Evolutionary conservation across 2,888 invertebrate species (phyloP), one percentile per base, ranked within the genome.

Genomic region (Pristionchus entomophagus): DNA sequence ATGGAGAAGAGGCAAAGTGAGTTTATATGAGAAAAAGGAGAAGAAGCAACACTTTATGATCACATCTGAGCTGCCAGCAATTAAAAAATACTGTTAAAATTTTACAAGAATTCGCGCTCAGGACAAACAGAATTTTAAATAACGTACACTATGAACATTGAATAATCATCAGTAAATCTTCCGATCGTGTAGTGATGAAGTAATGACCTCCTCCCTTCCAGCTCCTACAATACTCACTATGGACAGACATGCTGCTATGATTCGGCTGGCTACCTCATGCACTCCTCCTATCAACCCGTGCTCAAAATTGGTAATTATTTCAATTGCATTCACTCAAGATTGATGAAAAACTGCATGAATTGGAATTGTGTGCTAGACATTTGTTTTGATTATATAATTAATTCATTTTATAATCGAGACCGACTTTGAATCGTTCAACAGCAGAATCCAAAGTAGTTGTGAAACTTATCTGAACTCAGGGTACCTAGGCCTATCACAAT

Each of bases 201-300:
- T 26, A 62, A 45, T 45, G 45, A 45, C 45, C 6, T 10, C 45
- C n/a, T n/a, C 17, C n/a, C 29, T 86, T 90, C 56, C 69, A 92
- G 92, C 22, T 86, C 88, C 26, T 90, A 89, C 86, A 86, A 87
- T 26, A 92, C 94, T 0, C 92, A 91, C 86, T 92, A 92, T 85
- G 98, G 98, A 85, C 98, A 98, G 93, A 97, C 98, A 93, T 99
- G 99, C 92, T 99, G 99, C 94, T 99, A 99, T 93, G 97, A 97
- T 94, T 96, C 96, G 92, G 96, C 97, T 91, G 96, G 96, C 0
- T 96, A 96, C 94, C 95, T 99, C 38, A 97, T 97, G 96, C 95
- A 97, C 94, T 96, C 98, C 0, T 97, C 97, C 91, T 99, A 99
- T 94, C 97, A 97, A 92, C 96, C 96, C 95, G 89, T 92, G 10